Evolutionary conservation across 2,888 invertebrate genomes (phyloP), one percentile per base, ranked within the genome.

Genomic region (Machimus atricapillus): DNA sequence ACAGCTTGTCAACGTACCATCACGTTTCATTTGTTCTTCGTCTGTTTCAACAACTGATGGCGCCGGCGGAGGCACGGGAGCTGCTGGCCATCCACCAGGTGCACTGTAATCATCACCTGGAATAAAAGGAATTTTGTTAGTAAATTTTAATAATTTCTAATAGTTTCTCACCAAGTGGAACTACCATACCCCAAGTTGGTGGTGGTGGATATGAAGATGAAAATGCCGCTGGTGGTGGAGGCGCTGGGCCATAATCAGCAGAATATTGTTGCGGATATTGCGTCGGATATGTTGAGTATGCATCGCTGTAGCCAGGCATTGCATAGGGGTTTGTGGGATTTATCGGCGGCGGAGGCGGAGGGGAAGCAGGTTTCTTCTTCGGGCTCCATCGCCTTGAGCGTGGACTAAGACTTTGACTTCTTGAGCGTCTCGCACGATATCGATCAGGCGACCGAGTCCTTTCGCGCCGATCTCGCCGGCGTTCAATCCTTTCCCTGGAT

Each of bases 1-100:
- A 85, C 43, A 43, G 74, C 74, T 43, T 74, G n/a, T 76, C 86
- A 58, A 87, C 91, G 90, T 92, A 93, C 93, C 93, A 89, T 93
- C 91, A 88, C 91, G 91, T 89, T 91, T 91, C 81, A 90, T 89
- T 85, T 89, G 88, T 19, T 89, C 89, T 82, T 89, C 89, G 14
- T 89, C 89, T 6, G 58, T 43, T 86, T 88, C 88, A 0, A 66
- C 88, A 0, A 66, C 66, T n/a, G 77, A 37, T 79, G 87, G 89
- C 2, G 52, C 66, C 23, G 87, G 87, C 0, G 89, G 89, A 40
- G 87, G 89, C 40, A 88, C 88, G 7, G 87, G 76, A n/a, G 56
- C 81, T 16, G 87, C 14, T 16, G 86, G 31, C 52, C 87, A 85
- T n/a, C 87, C 77, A 46, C 78, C 58, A 2, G 89, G 56, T 23